Conservation (phyloP, 2,888 invertebrate genomes). For the Mystacides longicornis region DNA sequence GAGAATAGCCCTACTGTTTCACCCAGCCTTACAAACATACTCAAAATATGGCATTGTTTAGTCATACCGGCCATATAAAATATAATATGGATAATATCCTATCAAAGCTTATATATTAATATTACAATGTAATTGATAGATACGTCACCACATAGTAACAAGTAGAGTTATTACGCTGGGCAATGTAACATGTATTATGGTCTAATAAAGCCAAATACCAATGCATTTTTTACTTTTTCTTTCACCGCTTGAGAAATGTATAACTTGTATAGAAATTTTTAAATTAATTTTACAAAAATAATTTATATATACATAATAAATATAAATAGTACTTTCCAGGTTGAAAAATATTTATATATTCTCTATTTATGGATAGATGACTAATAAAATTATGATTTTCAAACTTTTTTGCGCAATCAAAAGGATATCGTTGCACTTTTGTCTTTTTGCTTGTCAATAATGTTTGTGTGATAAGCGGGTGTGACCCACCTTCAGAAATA, state of each 20-base stretch:
- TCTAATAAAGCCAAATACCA: constrained; percentile 51
- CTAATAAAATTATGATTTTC: too few species aligned
- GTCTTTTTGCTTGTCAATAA: too few species aligned
- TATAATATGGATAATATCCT: constrained; percentile 9
- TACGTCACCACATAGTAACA: constrained; percentile 26
- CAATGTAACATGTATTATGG: constrained; percentile 26
- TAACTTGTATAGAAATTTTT: background rate
- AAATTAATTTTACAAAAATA: background rate
- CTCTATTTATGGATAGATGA: too few species aligned
- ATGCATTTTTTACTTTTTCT: constrained; percentile 37
- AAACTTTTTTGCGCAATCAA: too few species aligned
- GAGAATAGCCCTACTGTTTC: background rate
- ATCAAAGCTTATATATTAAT: constrained; percentile 11
- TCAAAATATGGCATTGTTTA: background rate
- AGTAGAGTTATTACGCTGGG: constrained; percentile 20
- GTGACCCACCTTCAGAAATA: too few species aligned
- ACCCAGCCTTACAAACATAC: background rate
- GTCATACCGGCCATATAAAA: constrained; percentile 1
- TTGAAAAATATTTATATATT: too few species aligned
- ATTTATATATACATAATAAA: too few species aligned
- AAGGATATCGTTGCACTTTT: too few species aligned
- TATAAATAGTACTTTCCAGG: too few species aligned
- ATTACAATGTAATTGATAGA: constrained; percentile 25
- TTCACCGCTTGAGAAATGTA: background rate
- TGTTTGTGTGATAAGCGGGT: too few species aligned